These are phyloP conservation scores for Pachydiplax longipennis DNA, from an alignment of 2,888 invertebrate species.

Conservation along the genomic window DNA sequence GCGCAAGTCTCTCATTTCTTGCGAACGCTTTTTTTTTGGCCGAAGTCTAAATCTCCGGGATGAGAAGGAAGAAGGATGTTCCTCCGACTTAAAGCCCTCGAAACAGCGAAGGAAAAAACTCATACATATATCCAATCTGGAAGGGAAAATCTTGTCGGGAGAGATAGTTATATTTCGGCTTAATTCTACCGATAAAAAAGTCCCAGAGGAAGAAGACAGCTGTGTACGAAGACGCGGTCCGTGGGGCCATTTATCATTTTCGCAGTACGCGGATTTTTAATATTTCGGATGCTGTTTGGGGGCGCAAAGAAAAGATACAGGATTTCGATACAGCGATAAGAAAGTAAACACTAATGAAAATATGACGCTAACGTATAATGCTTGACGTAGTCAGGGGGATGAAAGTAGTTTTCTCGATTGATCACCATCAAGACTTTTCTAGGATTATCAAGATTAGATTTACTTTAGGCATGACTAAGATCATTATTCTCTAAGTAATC, in stretches of 20 bases:
- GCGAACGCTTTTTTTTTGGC: not conserved
- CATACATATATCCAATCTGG: slow-evolving; percentile 34
- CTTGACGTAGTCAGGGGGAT: too few relatives aligned
- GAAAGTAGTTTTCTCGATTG: too few relatives aligned
- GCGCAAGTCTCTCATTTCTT: not conserved
- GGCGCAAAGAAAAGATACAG: not conserved
- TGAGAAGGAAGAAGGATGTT: not conserved
- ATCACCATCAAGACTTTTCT: too few relatives aligned
- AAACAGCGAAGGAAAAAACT: not conserved
- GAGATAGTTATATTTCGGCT: not conserved
- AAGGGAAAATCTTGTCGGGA: slow-evolving; percentile 14
- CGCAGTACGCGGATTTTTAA: too few relatives aligned
- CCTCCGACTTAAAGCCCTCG: not conserved
- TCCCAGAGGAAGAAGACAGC: not conserved
- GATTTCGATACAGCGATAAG: not conserved
- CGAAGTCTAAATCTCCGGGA: slow-evolving; percentile 1
- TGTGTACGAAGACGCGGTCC: not conserved
- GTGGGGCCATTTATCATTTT: not conserved
- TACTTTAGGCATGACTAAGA: too few relatives aligned
- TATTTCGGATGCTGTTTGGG: not conserved
- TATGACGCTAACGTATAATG: too few relatives aligned
- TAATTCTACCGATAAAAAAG: not conserved
- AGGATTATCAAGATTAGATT: too few relatives aligned
- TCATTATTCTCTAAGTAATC: too few relatives aligned
- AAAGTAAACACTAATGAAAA: not conserved